Evolutionary conservation across 2,113 vertebrate genomes (phyloP).

Genomic region (Plecotus auritus): DNA sequence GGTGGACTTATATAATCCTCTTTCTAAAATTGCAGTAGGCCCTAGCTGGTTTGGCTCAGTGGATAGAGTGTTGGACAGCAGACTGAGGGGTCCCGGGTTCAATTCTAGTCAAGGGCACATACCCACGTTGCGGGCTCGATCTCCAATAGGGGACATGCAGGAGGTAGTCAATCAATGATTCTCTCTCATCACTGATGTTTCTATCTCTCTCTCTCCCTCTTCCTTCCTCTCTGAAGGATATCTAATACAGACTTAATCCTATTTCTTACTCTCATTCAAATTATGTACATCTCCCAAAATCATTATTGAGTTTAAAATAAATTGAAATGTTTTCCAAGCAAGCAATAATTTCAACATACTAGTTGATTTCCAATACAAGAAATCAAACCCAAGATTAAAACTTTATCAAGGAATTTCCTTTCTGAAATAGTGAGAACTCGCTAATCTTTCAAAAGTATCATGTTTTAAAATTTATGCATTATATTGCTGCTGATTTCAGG

Average conservation of each 20-base stretch:
- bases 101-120: too few species aligned
- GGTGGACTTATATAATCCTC: neutral
- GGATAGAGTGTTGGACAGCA: too few species aligned
- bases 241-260: neutral
- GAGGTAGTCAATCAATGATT: too few species aligned
- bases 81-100: too few species aligned
- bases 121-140: too few species aligned
- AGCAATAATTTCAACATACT: slow-evolving; percentile 10
- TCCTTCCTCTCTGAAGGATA: neutral
- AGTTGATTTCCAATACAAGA: neutral
- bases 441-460: neutral
- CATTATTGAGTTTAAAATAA: neutral
- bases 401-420: slow-evolving; percentile 12
- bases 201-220: too few species aligned
- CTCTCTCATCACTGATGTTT: too few species aligned
- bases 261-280: neutral
- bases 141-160: too few species aligned
- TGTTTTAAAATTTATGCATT: neutral
- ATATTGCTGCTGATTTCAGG: neutral
- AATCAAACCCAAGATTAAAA: neutral
- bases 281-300: neutral
- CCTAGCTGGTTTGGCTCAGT: too few species aligned
- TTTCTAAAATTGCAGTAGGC: neutral
- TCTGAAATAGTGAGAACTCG: neutral
- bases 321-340: neutral